phyloP scores from a whole-genome alignment of 2,888 invertebrate genomes.

The Noctua pronuba region DNA sequence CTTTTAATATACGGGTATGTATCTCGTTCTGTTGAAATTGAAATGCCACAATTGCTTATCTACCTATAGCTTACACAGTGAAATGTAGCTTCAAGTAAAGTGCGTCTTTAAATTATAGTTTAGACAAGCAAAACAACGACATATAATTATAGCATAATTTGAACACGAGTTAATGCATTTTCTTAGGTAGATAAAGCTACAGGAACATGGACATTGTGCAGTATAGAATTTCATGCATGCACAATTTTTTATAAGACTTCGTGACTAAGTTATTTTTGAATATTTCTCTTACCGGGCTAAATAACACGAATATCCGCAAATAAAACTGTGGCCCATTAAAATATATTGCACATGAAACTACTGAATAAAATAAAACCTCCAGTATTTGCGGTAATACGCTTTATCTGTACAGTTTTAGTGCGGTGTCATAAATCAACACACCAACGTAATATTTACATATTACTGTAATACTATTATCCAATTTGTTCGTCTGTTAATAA shows the following conservation, averaged over 20 bases:
- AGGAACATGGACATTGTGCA: slow-evolving; percentile 2
- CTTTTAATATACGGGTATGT: slow-evolving; percentile 44
- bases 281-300: not conserved
- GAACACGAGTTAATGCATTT: not conserved
- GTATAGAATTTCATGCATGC: slow-evolving; percentile 1
- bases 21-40: not conserved
- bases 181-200: not conserved
- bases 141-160: slow-evolving; percentile 20
- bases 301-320: not conserved
- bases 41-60: slow-evolving; percentile 13
- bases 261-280: not conserved
- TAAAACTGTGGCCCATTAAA: slow-evolving; percentile 2
- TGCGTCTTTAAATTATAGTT: slow-evolving; percentile 2
- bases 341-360: slow-evolving; percentile 28
- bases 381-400: slow-evolving; percentile 48
- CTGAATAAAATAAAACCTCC: slow-evolving; percentile 48
- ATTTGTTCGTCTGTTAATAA: slow-evolving; percentile 55
- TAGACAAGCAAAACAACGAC: slow-evolving; percentile 10
- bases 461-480: slow-evolving; percentile 55
- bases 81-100: not conserved
- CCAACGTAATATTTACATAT: slow-evolving; percentile 39
- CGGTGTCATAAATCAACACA: slow-evolving; percentile 55
- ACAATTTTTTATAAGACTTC: not conserved
- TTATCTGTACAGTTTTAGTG: slow-evolving; percentile 61
- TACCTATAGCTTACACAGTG: not conserved